phyloP scores from a whole-genome alignment of 2,797 vertebrate species.

The Alosa sapidissima region DNA sequence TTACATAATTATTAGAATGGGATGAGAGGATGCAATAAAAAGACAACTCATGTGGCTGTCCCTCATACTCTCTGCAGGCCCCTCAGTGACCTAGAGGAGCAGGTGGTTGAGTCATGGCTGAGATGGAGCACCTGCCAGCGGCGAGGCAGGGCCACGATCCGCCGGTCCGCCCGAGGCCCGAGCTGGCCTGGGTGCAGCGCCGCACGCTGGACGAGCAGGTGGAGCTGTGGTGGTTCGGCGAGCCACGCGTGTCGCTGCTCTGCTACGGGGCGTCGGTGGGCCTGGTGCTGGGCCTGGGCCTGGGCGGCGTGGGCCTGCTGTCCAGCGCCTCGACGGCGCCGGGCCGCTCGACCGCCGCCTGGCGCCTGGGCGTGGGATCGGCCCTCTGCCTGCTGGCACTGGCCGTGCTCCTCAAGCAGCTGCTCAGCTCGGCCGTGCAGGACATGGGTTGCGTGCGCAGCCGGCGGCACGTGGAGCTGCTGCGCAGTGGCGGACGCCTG shows the following conservation, averaged over 20 bases:
- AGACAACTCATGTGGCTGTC: background rate
- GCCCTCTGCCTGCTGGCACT: conserved; percentile 88
- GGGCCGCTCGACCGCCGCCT: conserved; percentile 81
- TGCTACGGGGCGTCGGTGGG: conserved; percentile 87
- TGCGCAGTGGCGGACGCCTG: conserved; percentile 86
- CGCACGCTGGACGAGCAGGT: conserved; percentile 85
- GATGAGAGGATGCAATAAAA: background rate
- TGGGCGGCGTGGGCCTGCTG: conserved; percentile 86
- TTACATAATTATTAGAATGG: background rate
- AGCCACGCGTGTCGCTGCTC: conserved; percentile 85
- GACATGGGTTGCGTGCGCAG: conserved; percentile 95
- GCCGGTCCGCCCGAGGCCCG: conserved; percentile 30
- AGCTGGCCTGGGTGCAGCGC: conserved; percentile 65
- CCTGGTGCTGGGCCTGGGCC: conserved; percentile 87
- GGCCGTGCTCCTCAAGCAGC: conserved; percentile 89
- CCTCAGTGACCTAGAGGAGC: background rate
- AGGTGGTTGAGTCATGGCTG: conserved; percentile 60
- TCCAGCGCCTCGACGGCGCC: conserved; percentile 75
- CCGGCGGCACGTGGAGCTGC: conserved; percentile 81
- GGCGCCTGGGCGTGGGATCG: conserved; percentile 88
- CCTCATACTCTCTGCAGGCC: background rate
- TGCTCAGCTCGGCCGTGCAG: conserved; percentile 95
- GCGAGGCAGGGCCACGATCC: conserved; percentile 48
- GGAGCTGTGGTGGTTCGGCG: conserved; percentile 93
- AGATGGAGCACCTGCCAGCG: conserved; percentile 72